A percentile compares a stretch with the other conserved stretches of the same genome.
These are phyloP conservation scores for Stictocephala bisonia DNA, from an alignment of 2,888 invertebrate species.

Conservation along the genomic window DNA sequence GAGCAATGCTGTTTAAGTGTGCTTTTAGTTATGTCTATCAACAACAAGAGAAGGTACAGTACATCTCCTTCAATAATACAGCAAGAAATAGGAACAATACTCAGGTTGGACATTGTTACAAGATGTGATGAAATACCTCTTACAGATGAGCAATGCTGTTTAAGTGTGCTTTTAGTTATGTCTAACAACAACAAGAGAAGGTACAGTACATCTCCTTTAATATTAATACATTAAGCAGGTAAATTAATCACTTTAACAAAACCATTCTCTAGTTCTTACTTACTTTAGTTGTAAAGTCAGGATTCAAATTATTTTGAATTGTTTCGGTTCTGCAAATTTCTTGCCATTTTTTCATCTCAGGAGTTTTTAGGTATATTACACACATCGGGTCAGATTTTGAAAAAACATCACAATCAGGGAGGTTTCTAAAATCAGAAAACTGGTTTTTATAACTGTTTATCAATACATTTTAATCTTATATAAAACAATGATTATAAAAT, in stretches of 20 bases:
- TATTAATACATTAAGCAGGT: not conserved
- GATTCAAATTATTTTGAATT: constrained; percentile 66
- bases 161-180: no score
- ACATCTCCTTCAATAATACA: no score
- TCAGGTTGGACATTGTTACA: no score
- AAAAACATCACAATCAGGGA: constrained; percentile 67
- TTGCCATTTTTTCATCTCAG: constrained; percentile 62
- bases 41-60: no score
- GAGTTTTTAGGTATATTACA: constrained; percentile 64
- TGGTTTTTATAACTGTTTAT: no score
- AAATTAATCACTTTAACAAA: not conserved
- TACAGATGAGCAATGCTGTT: no score
- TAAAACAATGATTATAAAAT: not conserved
- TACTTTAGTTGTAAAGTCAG: constrained; percentile 68
- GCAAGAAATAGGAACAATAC: no score
- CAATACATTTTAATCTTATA: no score
- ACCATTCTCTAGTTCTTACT: not conserved
- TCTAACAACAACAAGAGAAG: no score
- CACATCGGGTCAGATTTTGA: constrained; percentile 71
- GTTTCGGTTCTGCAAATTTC: constrained; percentile 66
- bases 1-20: no score
- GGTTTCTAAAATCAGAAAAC: constrained; percentile 65
- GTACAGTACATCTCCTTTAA: not conserved
- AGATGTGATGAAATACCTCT: no score
- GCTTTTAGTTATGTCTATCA: no score